Base-by-base conservation (phyloP, 2,888 invertebrate genomes). In the Pachliopta kotzebuea region DNA sequence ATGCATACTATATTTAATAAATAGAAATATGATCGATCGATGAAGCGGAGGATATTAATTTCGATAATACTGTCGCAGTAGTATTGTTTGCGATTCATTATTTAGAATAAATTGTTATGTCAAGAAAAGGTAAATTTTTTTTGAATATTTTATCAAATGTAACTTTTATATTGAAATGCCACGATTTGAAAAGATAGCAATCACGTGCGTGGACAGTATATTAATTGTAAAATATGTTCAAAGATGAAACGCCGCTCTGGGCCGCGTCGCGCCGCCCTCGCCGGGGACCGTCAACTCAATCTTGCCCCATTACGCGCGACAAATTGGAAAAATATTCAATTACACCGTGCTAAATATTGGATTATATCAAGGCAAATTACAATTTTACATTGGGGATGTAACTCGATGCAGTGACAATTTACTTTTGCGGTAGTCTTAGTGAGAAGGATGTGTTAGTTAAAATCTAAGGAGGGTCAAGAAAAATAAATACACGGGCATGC, bases 241-340 rank as follows among this genome's bases (percentile, higher is more conserved):
- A 54, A 57, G 52, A 66, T 63, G 60, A 66, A 56, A 37, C 57
- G 56, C 37, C 63, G 59, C 63, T 57, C 68, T 52, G 14, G 42
- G 60, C 26, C 52, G 65, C 66, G 60, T 55, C 56, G 66, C 66
- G 68, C 71, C 74, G 73, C 74, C 71, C 75, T 74, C 78, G 75
- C 73, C 72, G 77, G 88, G 89, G 87, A 81, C 83, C 88, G 84
- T 86, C 89, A 87, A 90, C 90, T 90, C 91, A 91, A 91, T 91
- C 91, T 90, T 88, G 90, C 86, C 88, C 90, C 88, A 91, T 91
- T 91, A 90, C 89, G 85, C 84, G 86, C 88, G 87, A 89, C 91
- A 91, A 91, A 91, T 91, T 91, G 91, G 90, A 91, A 91, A 91
- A 91, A 91, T 91, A 91, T 91, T 91, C 90, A 90, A 91, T 91